A percentile compares a stretch with the other conserved stretches of the same genome.
Conservation (phyloP, 1,140 invertebrate species). For the Pristionchus pacificus region DNA sequence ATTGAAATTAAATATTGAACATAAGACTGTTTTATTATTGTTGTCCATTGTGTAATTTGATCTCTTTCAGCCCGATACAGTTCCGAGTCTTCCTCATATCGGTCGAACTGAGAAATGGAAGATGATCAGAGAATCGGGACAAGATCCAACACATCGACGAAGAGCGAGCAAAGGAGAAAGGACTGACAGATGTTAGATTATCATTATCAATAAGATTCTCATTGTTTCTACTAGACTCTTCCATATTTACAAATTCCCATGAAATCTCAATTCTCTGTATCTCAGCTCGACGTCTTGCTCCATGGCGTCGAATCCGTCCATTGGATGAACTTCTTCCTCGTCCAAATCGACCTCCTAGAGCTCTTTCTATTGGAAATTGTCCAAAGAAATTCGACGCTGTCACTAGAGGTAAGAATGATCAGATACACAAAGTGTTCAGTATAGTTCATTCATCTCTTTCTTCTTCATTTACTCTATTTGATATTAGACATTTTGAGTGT, state of each 20-base stretch:
- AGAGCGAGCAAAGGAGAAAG: not conserved
- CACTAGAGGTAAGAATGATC: not conserved
- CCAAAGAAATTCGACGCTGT: not conserved
- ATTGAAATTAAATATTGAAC: no score
- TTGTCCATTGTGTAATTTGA: no score
- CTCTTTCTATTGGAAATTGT: not conserved
- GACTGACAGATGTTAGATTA: not conserved
- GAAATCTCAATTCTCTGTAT: not conserved
- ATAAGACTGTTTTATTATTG: no score
- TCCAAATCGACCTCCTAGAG: not conserved
- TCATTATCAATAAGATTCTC: not conserved
- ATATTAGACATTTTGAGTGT: not conserved
- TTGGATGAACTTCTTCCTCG: not conserved
- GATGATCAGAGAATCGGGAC: not conserved
- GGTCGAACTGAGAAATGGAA: no score
- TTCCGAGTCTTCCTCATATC: no score
- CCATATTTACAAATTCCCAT: no score
- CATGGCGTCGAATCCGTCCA: not conserved
- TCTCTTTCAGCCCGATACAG: no score
- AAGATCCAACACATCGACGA: not conserved
- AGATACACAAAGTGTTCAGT: no score
- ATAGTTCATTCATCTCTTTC: not conserved
- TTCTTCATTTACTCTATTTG: not conserved
- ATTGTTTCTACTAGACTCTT: no score
- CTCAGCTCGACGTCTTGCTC: not conserved